phyloP scores from a whole-genome alignment of 1,140 invertebrate species.

The Neelides sp. region DNA sequence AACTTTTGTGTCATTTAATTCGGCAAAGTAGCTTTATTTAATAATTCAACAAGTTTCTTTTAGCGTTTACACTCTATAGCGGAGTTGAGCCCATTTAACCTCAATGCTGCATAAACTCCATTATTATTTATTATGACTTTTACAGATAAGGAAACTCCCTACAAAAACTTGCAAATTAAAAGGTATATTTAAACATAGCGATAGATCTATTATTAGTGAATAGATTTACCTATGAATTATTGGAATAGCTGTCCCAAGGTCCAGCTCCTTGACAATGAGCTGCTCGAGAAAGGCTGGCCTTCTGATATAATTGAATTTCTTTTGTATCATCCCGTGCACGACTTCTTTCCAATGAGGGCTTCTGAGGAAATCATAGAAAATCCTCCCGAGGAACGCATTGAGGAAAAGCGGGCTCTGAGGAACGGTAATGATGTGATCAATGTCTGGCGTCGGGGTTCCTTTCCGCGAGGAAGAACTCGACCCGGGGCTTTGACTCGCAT shows the following conservation, averaged over 20 bases:
- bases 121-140: too few species aligned
- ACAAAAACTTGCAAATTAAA: too few species aligned
- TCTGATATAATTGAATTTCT: conserved; percentile 72
- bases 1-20: too few species aligned
- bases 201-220: too few species aligned
- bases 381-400: conserved; percentile 59
- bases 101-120: too few species aligned
- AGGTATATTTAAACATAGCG: too few species aligned
- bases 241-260: conserved; percentile 61
- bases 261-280: conserved; percentile 58
- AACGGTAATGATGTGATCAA: conserved; percentile 10
- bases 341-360: conserved; percentile 47
- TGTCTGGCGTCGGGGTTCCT: conserved; percentile 2
- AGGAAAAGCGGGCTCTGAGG: conserved; percentile 44
- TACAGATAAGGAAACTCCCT: too few species aligned
- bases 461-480: conserved; percentile 1
- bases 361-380: conserved; percentile 64
- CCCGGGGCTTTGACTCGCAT: not conserved
- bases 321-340: conserved; percentile 64
- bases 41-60: too few species aligned
- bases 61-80: too few species aligned
- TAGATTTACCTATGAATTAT: conserved; percentile 46
- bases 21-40: too few species aligned
- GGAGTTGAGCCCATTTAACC: too few species aligned
- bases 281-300: conserved; percentile 81